Evolutionary conservation across 2,113 vertebrate species (phyloP).

Genomic region (Phalacrocorax pelagicus): DNA sequence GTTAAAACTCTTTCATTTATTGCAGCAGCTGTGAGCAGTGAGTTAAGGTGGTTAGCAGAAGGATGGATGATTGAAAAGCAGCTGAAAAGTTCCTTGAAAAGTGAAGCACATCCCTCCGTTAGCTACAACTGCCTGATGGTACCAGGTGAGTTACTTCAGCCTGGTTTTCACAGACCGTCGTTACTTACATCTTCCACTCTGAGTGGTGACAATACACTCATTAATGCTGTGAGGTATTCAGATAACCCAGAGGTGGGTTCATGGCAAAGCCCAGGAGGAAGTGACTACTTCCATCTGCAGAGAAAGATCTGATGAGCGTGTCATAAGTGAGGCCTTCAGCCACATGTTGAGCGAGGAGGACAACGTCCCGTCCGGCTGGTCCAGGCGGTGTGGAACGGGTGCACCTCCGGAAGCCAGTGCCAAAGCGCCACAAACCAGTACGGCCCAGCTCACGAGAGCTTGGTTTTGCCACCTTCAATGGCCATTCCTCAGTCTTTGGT

Average conservation of each 20-base stretch:
- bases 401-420: not conserved
- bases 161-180: not conserved
- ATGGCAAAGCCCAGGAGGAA: not conserved
- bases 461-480: not conserved
- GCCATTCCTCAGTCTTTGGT: not conserved
- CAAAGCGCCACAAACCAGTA: fast-evolving
- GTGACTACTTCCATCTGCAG: not conserved
- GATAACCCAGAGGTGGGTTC: not conserved
- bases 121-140: not conserved
- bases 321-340: not conserved
- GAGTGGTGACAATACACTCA: fast-evolving
- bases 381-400: fast-evolving
- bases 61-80: not conserved
- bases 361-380: fast-evolving
- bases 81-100: not conserved
- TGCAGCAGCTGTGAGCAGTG: not conserved
- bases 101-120: not conserved
- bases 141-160: not conserved
- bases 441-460: not conserved
- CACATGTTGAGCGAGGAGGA: not conserved
- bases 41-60: not conserved
- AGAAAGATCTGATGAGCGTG: not conserved
- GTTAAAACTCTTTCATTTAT: not conserved
- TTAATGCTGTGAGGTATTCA: not conserved
- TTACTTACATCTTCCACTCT: not conserved